Conservation (phyloP, 2,888 invertebrate genomes). For the Drosophila mimica region DNA sequence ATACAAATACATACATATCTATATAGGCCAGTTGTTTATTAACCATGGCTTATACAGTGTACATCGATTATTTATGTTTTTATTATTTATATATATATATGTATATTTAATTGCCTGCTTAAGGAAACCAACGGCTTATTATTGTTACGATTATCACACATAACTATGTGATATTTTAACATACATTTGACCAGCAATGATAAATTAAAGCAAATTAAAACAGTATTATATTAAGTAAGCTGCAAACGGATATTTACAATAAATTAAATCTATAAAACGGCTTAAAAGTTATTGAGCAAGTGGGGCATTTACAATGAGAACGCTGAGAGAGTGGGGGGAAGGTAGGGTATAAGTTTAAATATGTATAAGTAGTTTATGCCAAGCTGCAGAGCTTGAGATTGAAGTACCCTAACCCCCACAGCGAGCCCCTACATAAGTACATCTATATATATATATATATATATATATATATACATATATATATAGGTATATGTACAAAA, state of each 20-base stretch:
- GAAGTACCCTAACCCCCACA: slow-evolving; percentile 9
- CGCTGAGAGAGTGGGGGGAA: background rate
- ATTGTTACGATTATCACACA: slow-evolving; percentile 46
- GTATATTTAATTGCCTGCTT: slow-evolving; percentile 43
- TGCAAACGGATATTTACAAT: slow-evolving; percentile 38
- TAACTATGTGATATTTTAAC: slow-evolving; percentile 44
- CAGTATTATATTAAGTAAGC: slow-evolving; percentile 23
- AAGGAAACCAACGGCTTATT: slow-evolving; percentile 47
- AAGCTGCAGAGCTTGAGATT: slow-evolving; percentile 12
- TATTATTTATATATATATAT: slow-evolving; percentile 6
- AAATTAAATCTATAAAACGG: slow-evolving; percentile 26
- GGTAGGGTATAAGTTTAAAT: slow-evolving; percentile 27
- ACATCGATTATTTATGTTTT: slow-evolving; percentile 17
- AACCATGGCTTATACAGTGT: slow-evolving; percentile 29
- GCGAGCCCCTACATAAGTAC: slow-evolving; percentile 47
- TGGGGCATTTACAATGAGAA: slow-evolving; percentile 62
- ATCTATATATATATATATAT: slow-evolving; percentile 48
- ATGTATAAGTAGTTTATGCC: slow-evolving; percentile 18
- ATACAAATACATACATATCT: slow-evolving; percentile 33
- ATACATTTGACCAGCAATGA: slow-evolving; percentile 73
- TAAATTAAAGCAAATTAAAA: slow-evolving; percentile 55
- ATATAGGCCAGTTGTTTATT: slow-evolving; percentile 12
- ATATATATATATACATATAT: slow-evolving; percentile 67
- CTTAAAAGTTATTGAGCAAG: slow-evolving; percentile 73
- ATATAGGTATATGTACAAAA: slow-evolving; percentile 65